Evolutionary conservation across 2,797 vertebrate species (phyloP), one percentile per base, ranked within the genome.

Genomic region (Galagoides demidoff): DNA sequence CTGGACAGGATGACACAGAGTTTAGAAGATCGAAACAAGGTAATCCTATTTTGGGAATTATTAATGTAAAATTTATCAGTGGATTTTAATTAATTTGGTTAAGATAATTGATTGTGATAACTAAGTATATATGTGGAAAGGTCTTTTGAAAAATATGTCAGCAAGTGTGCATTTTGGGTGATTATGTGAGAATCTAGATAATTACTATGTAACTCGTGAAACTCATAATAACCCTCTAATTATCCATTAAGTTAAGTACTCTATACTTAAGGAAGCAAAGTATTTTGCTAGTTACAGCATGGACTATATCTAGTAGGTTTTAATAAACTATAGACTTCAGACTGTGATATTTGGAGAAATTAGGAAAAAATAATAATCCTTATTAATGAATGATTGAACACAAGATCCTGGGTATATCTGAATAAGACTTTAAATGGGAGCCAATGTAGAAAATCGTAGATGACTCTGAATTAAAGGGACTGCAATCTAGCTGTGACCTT

Each of bases 1-100:
- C 79, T 93, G 78, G 94, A 59, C 85, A 92, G 92, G 11, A 43
- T 94, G 82, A 74, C 45, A 25, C 37, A 94, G 76, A 83, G 70
- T 20, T 3, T 0, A 59, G 68, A 95, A n/a, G 66, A 77, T 81
- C 93, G 79, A 96, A 88, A 29, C 4, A 85, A 97, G 89, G 76
- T 96, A 84, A 94, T 74, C 57, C 74, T 11, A 89, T 89, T 64
- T 37, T 3, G 31, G 52, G 63, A 92, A 52, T 81, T 63, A 57
- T 14, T 49, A 82, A 52, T 45, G 57, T 13, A 43, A 39, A 63
- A 91, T 73, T 70, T 25, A 70, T 34, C 76, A 22, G 45, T 71
- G 12, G 11, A 25, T 45, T 82, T 7, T 61, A 37, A 8, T 87
- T 66, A 95, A 27, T 22, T 93, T 78, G 11, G 17, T 20, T 10